Base-by-base conservation (phyloP, 2,888 invertebrate genomes). In the Phrixothrix hirtus region DNA sequence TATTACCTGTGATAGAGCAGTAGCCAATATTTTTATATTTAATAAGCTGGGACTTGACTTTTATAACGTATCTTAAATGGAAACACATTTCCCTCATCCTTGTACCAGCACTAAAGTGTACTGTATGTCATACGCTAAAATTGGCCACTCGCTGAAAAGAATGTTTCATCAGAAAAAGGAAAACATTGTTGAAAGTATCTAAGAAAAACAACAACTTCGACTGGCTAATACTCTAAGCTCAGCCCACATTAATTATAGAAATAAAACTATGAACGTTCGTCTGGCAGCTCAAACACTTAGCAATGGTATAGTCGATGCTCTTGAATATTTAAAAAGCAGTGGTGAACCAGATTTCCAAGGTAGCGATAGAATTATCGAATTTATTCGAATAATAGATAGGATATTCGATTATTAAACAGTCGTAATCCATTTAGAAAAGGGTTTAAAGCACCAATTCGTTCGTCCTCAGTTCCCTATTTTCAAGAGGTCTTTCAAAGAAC, bases 371-470 rank as follows among this genome's bases (percentile, higher is more conserved):
- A 61, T 61, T 35, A 50, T 58, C 6, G 59, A 61, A 47, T 62
- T 62, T 54, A 6, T 62, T 13, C n/a, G 55, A 15, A 51, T 11
- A 7, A 37, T 59, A 10, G 59, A 60, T 42, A 57, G 37, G 45
- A 37, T 59, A 11, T 64, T 60, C 57, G 61, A 62, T 49, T 58
- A 13, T 25, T 62, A 15, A 63, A 65, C 47, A 52, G 30, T 16
- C 50, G 63, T 49, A 57, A 38, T 51, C 58, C 58, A 13, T 63
- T 54, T 59, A 59, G 51, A 12, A 60, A 48, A 32, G 58, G 61
- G 0, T 64, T 31, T 39, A 62, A 63, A 30, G 54, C 58, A 35
- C 63, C 61, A 5, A 13, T 58, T 4, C 6, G 2, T 7, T 16
- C 39, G 36, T 42, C 44, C 5, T 52, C 41, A 34, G 29, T 51